phyloP scores from a whole-genome alignment of 2,797 vertebrate species.

The Falco cherrug region DNA sequence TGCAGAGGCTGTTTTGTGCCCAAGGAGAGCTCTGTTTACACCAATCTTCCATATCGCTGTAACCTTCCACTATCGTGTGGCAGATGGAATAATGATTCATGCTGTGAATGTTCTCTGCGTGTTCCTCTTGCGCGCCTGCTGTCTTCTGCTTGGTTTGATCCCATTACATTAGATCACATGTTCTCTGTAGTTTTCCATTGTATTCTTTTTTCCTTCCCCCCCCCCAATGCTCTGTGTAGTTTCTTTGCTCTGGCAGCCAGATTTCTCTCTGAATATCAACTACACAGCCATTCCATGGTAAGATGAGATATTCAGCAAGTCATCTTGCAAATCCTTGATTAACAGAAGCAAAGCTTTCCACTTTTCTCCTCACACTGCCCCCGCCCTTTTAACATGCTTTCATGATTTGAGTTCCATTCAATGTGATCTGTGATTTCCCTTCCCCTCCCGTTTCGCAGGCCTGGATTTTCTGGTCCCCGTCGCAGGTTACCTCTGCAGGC shows the following conservation, averaged over 20 bases:
- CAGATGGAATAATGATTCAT: slow-evolving; percentile 70
- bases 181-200: slow-evolving; percentile 69
- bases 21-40: slow-evolving; percentile 60
- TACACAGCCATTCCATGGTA: slow-evolving; percentile 53
- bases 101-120: slow-evolving; percentile 67
- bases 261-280: slow-evolving; percentile 65
- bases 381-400: slow-evolving; percentile 48
- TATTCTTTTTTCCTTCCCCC: not conserved
- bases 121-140: slow-evolving; percentile 65
- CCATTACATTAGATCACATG: slow-evolving; percentile 59
- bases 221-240: slow-evolving; percentile 45
- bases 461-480: slow-evolving; percentile 93
- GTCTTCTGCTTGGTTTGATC: slow-evolving; percentile 68
- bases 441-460: slow-evolving; percentile 80
- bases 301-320: slow-evolving; percentile 68
- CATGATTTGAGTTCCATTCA: slow-evolving; percentile 73
- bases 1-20: slow-evolving; percentile 37
- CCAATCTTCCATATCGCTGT: slow-evolving; percentile 48
- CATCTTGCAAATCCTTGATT: slow-evolving; percentile 35
- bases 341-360: slow-evolving; percentile 64
- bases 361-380: not conserved
- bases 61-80: slow-evolving; percentile 57
- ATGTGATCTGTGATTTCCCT: slow-evolving; percentile 74
- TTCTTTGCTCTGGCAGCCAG: slow-evolving; percentile 63
- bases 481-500: slow-evolving; percentile 91